Evolutionary conservation across 2,113 vertebrate species (phyloP).

Genomic region (Neomonachus schauinslandi): DNA sequence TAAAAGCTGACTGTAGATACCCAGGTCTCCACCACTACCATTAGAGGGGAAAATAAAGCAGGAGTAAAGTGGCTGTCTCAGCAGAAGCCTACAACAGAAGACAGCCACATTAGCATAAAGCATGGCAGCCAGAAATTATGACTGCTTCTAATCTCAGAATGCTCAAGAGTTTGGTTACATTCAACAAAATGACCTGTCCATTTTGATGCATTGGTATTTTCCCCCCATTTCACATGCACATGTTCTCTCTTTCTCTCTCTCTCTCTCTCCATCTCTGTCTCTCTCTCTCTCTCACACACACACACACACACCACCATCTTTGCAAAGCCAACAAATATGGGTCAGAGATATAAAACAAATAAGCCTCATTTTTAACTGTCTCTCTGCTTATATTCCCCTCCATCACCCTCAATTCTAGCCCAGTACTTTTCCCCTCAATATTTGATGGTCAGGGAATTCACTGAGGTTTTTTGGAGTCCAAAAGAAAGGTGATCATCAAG

Average conservation of each 20-base stretch:
- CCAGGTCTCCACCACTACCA: constrained; percentile 78
- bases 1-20: constrained; percentile 73
- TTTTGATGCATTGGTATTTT: constrained; percentile 87
- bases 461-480: background rate
- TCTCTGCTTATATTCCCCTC: background rate
- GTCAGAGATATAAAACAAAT: constrained; percentile 73
- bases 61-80: constrained; percentile 86
- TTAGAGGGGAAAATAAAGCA: constrained; percentile 85
- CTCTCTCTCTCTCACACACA: rapidly evolving
- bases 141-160: constrained; percentile 88
- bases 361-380: constrained; percentile 64
- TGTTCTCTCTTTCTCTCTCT: background rate
- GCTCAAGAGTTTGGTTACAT: constrained; percentile 85
- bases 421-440: background rate
- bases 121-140: constrained; percentile 88
- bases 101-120: constrained; percentile 91
- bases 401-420: background rate
- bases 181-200: constrained; percentile 89
- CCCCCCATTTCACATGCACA: background rate
- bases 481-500: background rate
- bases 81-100: constrained; percentile 86
- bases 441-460: background rate
- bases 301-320: background rate
- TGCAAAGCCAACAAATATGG: constrained; percentile 81
- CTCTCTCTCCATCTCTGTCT: background rate